These are phyloP conservation scores for Rhorus exstirpatorius DNA, from an alignment of 2,888 invertebrate genomes.

Conservation along the genomic window DNA sequence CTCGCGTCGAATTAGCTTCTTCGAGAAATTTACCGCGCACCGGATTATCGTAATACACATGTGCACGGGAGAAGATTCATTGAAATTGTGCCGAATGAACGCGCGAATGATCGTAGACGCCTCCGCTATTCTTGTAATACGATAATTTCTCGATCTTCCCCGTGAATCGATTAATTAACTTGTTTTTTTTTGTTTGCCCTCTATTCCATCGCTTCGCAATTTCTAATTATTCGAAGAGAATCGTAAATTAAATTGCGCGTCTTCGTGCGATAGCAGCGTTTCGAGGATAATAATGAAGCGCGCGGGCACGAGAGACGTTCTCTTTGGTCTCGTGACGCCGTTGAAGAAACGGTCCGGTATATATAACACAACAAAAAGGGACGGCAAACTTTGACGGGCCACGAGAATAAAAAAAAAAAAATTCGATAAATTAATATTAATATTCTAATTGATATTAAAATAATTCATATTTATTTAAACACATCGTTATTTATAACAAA, in stretches of 20 bases:
- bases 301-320: background rate
- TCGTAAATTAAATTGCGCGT: conserved; percentile 24
- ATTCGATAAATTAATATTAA: no score
- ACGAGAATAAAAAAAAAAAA: no score
- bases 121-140: conserved; percentile 46
- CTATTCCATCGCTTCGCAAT: conserved; percentile 12
- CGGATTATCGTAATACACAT: background rate
- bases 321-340: no score
- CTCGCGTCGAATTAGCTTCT: conserved; percentile 38
- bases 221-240: conserved; percentile 32
- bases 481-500: no score
- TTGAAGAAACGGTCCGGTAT: no score
- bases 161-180: conserved; percentile 42
- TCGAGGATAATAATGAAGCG: background rate
- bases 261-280: conserved; percentile 34
- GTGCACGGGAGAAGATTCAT: background rate
- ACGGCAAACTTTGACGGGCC: no score
- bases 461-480: no score
- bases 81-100: conserved; percentile 32
- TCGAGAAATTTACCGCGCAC: conserved; percentile 42
- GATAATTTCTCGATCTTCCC: conserved; percentile 32
- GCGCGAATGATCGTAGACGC: conserved; percentile 16
- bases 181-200: conserved; percentile 11
- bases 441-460: no score
- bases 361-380: no score